A percentile compares a stretch with the other conserved stretches of the same genome.
Conservation (phyloP, 2,888 invertebrate species). For the Drosophila macrospina region DNA sequence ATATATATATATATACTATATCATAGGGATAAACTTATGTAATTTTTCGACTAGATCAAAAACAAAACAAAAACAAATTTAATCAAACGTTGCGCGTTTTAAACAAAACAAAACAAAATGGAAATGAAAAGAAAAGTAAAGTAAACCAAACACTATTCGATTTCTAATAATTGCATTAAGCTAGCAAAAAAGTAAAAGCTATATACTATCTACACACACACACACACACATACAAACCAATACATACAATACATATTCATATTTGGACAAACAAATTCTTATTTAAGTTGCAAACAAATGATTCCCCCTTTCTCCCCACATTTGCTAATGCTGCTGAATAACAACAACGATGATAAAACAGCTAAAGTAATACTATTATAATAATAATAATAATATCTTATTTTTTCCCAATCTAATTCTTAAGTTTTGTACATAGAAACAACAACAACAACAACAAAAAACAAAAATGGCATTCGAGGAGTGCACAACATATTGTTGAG, state of each 20-base stretch:
- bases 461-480: constrained; percentile 52
- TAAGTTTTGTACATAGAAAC: constrained; percentile 70
- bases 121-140: too few species aligned
- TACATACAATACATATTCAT: constrained; percentile 60
- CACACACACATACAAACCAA: constrained; percentile 6
- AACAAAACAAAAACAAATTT: constrained; percentile 48
- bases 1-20: constrained; percentile 54
- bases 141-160: constrained; percentile 60
- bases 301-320: not conserved
- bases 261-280: constrained; percentile 45
- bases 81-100: constrained; percentile 78
- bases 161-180: constrained; percentile 78
- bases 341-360: constrained; percentile 3
- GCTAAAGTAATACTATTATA: constrained; percentile 29
- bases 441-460: constrained; percentile 21
- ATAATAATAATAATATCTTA: constrained; percentile 25
- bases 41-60: constrained; percentile 73
- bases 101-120: constrained; percentile 22
- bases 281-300: constrained; percentile 43
- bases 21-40: constrained; percentile 67
- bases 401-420: constrained; percentile 47
- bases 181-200: constrained; percentile 56
- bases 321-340: not conserved
- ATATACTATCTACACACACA: constrained; percentile 63
- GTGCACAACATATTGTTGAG: constrained; percentile 36